A percentile compares a stretch with the other conserved stretches of the same genome.
Evolutionary conservation across 2,113 vertebrate species (phyloP).

Genomic region (Calyptommatus sinebrachiatus): DNA sequence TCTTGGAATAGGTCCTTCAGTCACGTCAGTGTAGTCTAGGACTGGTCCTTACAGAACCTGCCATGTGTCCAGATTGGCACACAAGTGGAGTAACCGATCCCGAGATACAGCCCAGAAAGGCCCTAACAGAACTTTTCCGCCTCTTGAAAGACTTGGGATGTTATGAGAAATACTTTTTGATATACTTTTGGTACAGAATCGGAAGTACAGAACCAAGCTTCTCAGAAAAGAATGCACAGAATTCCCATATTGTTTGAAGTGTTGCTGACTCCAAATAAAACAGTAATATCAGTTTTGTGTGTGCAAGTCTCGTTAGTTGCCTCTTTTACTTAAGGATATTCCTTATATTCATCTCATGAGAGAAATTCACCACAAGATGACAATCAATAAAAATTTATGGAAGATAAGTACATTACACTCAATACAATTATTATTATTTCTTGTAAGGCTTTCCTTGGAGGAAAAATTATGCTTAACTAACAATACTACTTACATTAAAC

Average conservation of each 20-base stretch:
- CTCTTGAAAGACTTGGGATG: background rate
- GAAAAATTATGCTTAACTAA: background rate
- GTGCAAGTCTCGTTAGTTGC: background rate
- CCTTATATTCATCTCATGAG: background rate
- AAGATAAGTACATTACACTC: background rate
- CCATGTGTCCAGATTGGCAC: no score
- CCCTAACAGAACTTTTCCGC: no score
- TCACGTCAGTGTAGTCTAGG: no score
- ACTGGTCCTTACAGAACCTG: no score
- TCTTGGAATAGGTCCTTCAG: no score
- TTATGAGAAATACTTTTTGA: no score
- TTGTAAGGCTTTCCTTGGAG: background rate
- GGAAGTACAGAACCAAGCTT: no score
- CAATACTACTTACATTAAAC: constrained; percentile 28
- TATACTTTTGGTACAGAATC: background rate
- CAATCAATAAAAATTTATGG: background rate
- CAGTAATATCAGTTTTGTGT: no score
- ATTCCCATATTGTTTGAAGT: background rate
- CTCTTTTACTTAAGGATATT: background rate
- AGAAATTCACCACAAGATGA: background rate
- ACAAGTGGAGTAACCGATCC: no score
- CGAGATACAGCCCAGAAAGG: no score
- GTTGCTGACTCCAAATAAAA: no score
- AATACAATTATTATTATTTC: background rate
- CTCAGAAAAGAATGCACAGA: background rate